These are phyloP conservation scores for Ammospiza maritima DNA, from an alignment of 2,797 vertebrate genomes.

Conservation along the genomic window DNA sequence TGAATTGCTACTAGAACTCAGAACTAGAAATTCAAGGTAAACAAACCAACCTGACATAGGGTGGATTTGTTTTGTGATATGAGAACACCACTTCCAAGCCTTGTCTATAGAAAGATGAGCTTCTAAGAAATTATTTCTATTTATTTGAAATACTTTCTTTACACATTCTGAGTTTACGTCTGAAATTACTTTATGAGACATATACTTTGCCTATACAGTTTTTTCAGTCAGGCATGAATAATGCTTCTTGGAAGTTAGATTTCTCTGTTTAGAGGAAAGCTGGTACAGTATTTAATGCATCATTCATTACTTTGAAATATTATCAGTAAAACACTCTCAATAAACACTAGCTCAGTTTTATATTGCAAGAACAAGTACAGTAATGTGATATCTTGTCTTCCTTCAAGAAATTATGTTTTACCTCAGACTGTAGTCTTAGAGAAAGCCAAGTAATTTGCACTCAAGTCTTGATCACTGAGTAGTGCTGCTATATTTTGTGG, in stretches of 20 bases:
- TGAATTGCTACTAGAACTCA: background rate
- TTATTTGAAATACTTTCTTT: background rate
- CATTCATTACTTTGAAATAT: background rate
- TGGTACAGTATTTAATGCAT: background rate
- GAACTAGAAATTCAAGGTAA: background rate
- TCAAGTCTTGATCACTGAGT: background rate
- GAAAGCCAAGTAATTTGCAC: background rate
- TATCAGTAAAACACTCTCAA: background rate
- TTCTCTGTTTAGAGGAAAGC: background rate
- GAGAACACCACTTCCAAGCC: fast-evolving
- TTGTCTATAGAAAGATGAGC: background rate
- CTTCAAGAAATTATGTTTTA: background rate
- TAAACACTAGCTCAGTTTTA: background rate
- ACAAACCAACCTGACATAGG: background rate
- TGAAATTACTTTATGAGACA: background rate
- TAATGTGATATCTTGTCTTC: background rate
- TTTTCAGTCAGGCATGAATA: background rate
- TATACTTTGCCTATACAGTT: background rate
- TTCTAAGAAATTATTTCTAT: background rate
- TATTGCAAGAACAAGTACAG: background rate
- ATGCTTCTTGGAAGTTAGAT: background rate
- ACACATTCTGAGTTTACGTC: background rate
- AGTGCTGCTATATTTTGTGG: background rate
- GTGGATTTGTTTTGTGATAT: background rate
- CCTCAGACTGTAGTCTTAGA: background rate